A percentile compares a stretch with the other conserved stretches of the same genome.
phyloP scores from a whole-genome alignment of 2,797 vertebrate genomes.

The Cyprinodon diabolis region DNA sequence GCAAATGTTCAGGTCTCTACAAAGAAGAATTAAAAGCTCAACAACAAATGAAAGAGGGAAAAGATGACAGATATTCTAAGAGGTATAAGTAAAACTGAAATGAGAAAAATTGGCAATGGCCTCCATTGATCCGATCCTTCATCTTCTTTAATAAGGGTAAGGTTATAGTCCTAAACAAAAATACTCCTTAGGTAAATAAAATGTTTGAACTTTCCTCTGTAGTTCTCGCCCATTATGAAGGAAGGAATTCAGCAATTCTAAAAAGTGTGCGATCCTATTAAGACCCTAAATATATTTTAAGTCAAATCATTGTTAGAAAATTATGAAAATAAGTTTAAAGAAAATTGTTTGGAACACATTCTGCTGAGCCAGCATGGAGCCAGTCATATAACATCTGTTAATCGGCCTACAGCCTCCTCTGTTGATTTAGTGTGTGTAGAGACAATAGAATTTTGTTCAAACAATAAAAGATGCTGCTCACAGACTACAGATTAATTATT shows the following conservation, averaged over 20 bases:
- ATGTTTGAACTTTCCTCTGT: not conserved
- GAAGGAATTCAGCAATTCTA: not conserved
- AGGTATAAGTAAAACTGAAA: conserved; percentile 5
- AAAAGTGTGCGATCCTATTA: not conserved
- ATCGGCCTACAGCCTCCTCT: not conserved
- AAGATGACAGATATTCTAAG: conserved; percentile 11
- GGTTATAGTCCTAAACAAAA: too few species aligned
- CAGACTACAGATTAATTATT: not conserved
- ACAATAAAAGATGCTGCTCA: not conserved
- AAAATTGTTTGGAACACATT: not conserved
- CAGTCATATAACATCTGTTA: not conserved
- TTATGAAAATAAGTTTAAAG: not conserved
- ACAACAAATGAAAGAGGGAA: conserved; percentile 5
- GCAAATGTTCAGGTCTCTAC: conserved; percentile 17
- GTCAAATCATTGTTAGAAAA: too few species aligned
- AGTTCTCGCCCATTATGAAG: not conserved
- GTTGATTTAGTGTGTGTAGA: not conserved
- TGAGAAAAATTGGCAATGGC: not conserved
- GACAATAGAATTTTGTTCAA: not conserved
- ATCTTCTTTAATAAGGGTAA: too few species aligned
- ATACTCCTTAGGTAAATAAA: too few species aligned
- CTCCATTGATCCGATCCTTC: not conserved
- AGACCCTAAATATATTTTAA: too few species aligned
- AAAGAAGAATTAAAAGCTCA: conserved; percentile 9
- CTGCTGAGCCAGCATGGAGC: too few species aligned